Evolutionary conservation across 1,140 invertebrate species (phyloP).

Genomic region (Diachasmimorpha longicaudata): DNA sequence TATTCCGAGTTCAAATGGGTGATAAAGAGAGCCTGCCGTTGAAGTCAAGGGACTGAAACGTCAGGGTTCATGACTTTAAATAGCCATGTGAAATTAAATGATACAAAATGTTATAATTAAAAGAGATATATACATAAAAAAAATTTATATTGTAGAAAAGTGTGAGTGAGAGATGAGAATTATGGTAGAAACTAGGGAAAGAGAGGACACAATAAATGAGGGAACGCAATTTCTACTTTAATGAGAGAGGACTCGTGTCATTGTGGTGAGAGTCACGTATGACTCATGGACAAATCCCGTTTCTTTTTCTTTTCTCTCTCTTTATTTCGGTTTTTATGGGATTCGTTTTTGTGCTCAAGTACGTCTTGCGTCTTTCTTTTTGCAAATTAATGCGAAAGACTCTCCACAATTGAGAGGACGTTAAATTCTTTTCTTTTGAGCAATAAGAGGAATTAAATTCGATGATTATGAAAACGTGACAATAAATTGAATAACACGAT

Average conservation of each 20-base stretch:
- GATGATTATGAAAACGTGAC: slow-evolving; percentile 34
- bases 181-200: not conserved
- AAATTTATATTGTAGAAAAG: not conserved
- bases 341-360: slow-evolving; percentile 6
- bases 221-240: not conserved
- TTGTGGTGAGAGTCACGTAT: not conserved
- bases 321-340: not conserved
- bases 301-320: not conserved
- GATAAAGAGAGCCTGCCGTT: not conserved
- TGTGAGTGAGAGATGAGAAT: not conserved
- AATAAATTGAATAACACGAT: slow-evolving; percentile 40
- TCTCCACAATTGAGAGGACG: not conserved
- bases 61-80: not conserved
- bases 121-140: slow-evolving; percentile 9
- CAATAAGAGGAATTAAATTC: slow-evolving; percentile 29
- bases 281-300: not conserved
- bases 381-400: not conserved
- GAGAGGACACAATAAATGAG: not conserved
- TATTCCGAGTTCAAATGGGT: not conserved
- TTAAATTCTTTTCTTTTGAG: not conserved
- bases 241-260: not conserved
- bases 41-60: not conserved
- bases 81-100: not conserved
- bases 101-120: slow-evolving; percentile 5
- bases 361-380: not conserved